These are phyloP conservation scores for Siderastrea radians DNA, from an alignment of 92 coral and sea anemone genomes.

Conservation along the genomic window DNA sequence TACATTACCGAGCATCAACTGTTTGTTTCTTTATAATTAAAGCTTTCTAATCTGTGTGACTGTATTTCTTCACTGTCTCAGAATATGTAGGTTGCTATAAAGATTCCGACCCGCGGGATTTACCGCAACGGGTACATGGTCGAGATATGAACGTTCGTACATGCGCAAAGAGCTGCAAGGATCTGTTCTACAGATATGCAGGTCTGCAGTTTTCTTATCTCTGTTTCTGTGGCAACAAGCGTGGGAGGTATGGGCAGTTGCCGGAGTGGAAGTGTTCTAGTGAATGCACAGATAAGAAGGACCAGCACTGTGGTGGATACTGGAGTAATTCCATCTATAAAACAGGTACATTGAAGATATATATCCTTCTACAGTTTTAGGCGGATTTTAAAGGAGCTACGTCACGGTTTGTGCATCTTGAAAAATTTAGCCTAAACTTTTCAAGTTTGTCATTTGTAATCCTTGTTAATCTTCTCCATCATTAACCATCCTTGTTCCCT, in stretches of 20 bases:
- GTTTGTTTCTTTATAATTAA: not conserved
- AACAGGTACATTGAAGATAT: conserved; percentile 70
- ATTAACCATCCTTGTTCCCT: no score
- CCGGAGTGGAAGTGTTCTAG: conserved; percentile 90
- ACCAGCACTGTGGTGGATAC: conserved; percentile 92
- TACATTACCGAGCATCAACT: no score
- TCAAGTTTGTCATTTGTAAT: no score
- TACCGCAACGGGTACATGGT: conserved; percentile 87
- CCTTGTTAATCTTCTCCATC: no score
- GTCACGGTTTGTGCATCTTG: no score
- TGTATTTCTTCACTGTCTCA: conserved; percentile 2
- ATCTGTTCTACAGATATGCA: conserved; percentile 87
- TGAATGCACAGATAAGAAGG: conserved; percentile 68
- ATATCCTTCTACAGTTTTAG: not conserved
- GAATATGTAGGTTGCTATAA: conserved; percentile 92
- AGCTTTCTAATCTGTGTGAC: not conserved
- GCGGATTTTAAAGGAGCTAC: no score
- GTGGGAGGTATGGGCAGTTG: conserved; percentile 90
- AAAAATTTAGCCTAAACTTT: no score
- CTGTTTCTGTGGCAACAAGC: conserved; percentile 94
- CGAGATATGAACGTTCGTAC: conserved; percentile 78
- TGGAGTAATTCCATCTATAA: conserved; percentile 92
- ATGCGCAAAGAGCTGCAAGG: conserved; percentile 86
- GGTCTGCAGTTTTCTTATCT: conserved; percentile 94
- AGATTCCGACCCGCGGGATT: conserved; percentile 97